Evolutionary conservation across 2,797 vertebrate genomes (phyloP).

Genomic region (Thunnus albacares): DNA sequence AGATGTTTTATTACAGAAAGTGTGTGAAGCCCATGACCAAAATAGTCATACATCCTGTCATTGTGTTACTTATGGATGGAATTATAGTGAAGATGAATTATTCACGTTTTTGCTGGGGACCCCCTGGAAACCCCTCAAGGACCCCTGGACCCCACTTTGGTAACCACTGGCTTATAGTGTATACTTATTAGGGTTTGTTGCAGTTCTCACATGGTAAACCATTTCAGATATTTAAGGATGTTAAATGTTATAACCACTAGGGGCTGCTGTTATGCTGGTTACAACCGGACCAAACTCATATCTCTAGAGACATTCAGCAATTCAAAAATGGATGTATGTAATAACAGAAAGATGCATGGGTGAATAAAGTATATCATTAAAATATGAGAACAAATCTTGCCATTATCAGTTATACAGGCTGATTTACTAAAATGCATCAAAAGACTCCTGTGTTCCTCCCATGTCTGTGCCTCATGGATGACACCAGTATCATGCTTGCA

Average conservation of each 20-base stretch:
- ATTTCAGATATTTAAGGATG: not conserved
- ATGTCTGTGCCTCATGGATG: not conserved
- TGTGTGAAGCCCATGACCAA: too few relatives aligned
- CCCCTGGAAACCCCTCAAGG: too few relatives aligned
- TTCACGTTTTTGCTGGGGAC: too few relatives aligned
- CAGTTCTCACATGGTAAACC: not conserved
- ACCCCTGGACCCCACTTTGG: too few relatives aligned
- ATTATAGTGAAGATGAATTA: too few relatives aligned
- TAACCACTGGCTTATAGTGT: not conserved
- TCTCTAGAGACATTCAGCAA: constrained; percentile 11
- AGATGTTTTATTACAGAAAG: too few relatives aligned
- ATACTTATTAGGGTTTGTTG: not conserved
- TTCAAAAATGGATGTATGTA: not conserved
- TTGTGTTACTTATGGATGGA: too few relatives aligned
- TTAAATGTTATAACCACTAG: constrained; percentile 62
- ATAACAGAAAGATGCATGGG: not conserved
- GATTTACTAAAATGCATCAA: not conserved
- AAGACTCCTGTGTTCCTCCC: not conserved
- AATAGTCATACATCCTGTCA: too few relatives aligned
- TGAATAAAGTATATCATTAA: not conserved
- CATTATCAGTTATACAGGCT: not conserved
- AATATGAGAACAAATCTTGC: not conserved
- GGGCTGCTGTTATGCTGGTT: constrained; percentile 66
- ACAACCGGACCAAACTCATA: constrained; percentile 8
- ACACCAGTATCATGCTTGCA: not conserved